Base-by-base conservation (phyloP, 2,113 vertebrate species). In the Canis aureus region DNA sequence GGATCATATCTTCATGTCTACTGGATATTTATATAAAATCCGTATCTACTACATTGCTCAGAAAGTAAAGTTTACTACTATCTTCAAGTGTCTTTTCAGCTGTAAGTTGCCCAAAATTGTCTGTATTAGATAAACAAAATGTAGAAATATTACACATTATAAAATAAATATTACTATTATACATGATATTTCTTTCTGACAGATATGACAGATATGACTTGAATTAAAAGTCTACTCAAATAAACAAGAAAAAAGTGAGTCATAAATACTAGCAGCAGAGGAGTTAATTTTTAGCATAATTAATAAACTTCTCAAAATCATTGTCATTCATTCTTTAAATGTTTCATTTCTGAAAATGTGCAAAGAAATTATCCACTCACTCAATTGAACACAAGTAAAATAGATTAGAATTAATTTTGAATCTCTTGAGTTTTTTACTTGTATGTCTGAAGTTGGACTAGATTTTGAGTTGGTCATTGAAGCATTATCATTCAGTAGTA, bases 251-350 rank as follows among this genome's bases (percentile, higher is more conserved):
- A 29, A 80, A 93, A 55, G 5, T 66, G 22, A 55, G 64, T 89
- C 71, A 95, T 62, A 76, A 85, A 55, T 38, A 74, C 10, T 22
- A 53, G 53, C 38, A 35, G 7, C 29, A 79, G 43, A 95, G 74
- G 19, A 86, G 15, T 83, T 78, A 9, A 60, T 64, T 93, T 93
- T 86, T 13, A 27, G 3, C 17, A 82, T 38, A 73, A 92, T 64
- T 81, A 73, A 74, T 66, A 66, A 94, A 29, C 25, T 95, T 82
- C 57, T 53, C 35, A 38, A 64, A 79, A 43, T 67, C 16, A 64
- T 64, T 96, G 32, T 53, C 76, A 71, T 64, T 87, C 23, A 73
- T 89, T 89, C 17, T 43, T 89, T 94, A 95, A 69, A 71, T 90
- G 12, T 49, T 8, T 3, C 22, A 83, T 80, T 35, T 29, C 29